phyloP scores from a whole-genome alignment of 2,888 invertebrate genomes.

The Eristalis arbustorum region DNA sequence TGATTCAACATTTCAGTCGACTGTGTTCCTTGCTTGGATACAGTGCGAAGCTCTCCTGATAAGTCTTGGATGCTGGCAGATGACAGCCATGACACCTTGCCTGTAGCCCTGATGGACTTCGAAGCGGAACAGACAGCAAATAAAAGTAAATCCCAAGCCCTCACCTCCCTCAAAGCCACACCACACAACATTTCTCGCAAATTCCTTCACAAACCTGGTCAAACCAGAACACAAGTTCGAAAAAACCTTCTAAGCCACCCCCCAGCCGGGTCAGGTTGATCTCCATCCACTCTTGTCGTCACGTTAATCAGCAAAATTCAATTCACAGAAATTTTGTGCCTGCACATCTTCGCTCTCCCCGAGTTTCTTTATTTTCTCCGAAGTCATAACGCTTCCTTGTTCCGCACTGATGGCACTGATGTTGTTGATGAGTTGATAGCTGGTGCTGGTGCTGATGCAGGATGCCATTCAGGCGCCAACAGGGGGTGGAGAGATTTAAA shows the following conservation, averaged over 20 bases:
- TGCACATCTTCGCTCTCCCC: background rate
- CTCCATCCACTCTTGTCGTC: background rate
- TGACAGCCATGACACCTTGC: too few species aligned
- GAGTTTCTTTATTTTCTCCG: background rate
- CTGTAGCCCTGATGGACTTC: too few species aligned
- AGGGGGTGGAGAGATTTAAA: background rate
- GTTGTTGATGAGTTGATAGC: background rate
- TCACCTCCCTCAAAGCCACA: too few species aligned
- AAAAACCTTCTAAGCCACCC: background rate
- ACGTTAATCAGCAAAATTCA: background rate
- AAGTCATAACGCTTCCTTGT: slow-evolving; percentile 30
- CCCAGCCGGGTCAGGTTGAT: background rate
- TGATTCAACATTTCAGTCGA: too few species aligned
- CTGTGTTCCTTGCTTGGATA: too few species aligned
- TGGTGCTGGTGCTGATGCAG: background rate
- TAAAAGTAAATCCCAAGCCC: too few species aligned
- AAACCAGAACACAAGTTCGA: background rate
- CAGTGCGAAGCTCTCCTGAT: too few species aligned
- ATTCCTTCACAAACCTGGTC: background rate
- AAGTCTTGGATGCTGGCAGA: too few species aligned
- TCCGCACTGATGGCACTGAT: slow-evolving; percentile 21
- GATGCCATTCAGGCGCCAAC: background rate
- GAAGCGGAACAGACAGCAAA: too few species aligned
- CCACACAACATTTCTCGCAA: background rate
- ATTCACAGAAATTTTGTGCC: background rate